Percentiles rank a stretch among this genome's conserved stretches.
These are phyloP conservation scores for Nematostella vectensis DNA, from an alignment of 92 coral and sea anemone genomes.

Conservation along the genomic window DNA sequence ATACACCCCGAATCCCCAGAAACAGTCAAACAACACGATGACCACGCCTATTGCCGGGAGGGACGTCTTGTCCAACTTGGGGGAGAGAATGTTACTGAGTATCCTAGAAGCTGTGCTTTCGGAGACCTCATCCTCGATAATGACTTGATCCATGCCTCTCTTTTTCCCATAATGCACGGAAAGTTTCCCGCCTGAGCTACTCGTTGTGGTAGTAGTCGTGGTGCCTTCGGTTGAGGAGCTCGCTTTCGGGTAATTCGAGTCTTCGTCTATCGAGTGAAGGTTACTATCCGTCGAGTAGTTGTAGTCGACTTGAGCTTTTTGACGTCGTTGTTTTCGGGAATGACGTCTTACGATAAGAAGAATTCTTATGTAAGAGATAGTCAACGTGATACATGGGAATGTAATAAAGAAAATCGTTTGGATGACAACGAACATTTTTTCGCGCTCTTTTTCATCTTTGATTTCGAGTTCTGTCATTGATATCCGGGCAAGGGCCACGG, in stretches of 20 bases:
- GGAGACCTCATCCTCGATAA: constrained; percentile 21
- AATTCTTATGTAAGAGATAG: constrained; percentile 15
- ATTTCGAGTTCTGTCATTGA: constrained; percentile 5
- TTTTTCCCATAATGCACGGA: constrained; percentile 1
- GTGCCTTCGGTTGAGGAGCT: constrained; percentile 3
- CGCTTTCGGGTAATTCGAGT: constrained; percentile 7
- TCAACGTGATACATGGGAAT: constrained; percentile 16
- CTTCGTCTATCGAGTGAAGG: constrained; percentile 16
- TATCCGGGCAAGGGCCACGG: constrained; percentile 9
- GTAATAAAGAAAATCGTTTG: constrained; percentile 19
- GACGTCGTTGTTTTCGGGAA: constrained; percentile 1
- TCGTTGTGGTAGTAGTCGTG: background rate
- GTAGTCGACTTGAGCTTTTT: constrained; percentile 19
- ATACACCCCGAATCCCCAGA: constrained; percentile 21
- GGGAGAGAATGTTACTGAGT: constrained; percentile 13
- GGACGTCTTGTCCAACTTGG: constrained; percentile 22
- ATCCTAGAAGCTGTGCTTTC: constrained; percentile 23
- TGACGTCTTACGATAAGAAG: constrained; percentile 24
- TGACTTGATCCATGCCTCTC: constrained; percentile 8
- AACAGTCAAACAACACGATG: constrained; percentile 19
- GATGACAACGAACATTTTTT: constrained; percentile 22
- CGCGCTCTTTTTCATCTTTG: constrained; percentile 17
- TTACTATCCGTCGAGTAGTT: constrained; percentile 31
- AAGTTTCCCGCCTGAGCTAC: background rate
- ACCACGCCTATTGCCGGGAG: constrained; percentile 25